Conservation (phyloP, 2,888 invertebrate species). For the Xanthia icteritia region DNA sequence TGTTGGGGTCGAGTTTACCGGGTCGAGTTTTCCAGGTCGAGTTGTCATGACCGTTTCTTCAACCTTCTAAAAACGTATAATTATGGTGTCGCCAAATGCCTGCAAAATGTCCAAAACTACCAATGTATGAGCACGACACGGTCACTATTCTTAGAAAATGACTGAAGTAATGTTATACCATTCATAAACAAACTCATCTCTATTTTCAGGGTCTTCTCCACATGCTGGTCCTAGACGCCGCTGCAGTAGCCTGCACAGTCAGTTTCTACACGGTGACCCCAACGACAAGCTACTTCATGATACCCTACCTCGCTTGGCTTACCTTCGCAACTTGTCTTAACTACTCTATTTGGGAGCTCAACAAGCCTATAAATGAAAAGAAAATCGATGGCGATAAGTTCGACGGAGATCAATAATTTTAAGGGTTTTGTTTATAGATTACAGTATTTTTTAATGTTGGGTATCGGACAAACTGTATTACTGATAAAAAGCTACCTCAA, state of each 20-base stretch:
- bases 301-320: conserved; percentile 85
- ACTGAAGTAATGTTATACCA: not conserved
- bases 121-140: not conserved
- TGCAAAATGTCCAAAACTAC: not conserved
- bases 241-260: conserved; percentile 78
- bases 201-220: conserved; percentile 82
- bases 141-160: not conserved
- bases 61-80: not conserved
- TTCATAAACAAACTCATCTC: not conserved
- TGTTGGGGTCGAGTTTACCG: not conserved
- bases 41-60: not conserved
- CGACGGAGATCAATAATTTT: not conserved
- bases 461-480: not conserved
- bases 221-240: conserved; percentile 79
- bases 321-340: conserved; percentile 79
- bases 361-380: conserved; percentile 22
- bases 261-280: conserved; percentile 78
- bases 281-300: conserved; percentile 77
- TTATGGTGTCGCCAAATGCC: not conserved
- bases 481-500: conserved; percentile 19
- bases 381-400: conserved; percentile 39
- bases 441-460: not conserved
- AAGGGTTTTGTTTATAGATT: not conserved
- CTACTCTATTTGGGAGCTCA: conserved; percentile 81
- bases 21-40: not conserved